Percentiles rank a stretch among this genome's conserved stretches.
Evolutionary conservation across 2,113 vertebrate species (phyloP).

Genomic region (Catagonus wagneri): DNA sequence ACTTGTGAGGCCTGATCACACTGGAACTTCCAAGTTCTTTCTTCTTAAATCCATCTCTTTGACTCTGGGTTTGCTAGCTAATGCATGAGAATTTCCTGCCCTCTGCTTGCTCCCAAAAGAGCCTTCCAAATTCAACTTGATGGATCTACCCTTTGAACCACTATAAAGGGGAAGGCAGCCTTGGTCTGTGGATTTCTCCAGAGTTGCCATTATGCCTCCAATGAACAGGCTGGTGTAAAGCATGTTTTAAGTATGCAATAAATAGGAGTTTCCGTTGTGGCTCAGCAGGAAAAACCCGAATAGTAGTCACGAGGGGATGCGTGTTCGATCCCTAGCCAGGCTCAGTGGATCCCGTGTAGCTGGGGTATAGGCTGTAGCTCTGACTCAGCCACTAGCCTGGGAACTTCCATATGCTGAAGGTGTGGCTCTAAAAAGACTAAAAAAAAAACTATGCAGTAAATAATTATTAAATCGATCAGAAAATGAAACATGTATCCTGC

Average conservation of each 20-base stretch:
- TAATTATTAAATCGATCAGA: background rate
- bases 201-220: background rate
- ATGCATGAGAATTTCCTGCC: background rate
- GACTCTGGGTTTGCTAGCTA: background rate
- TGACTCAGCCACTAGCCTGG: too few species aligned
- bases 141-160: background rate
- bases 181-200: background rate
- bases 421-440: too few species aligned
- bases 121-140: background rate
- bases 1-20: background rate
- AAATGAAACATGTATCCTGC: background rate
- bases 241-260: background rate
- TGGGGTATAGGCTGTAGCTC: too few species aligned
- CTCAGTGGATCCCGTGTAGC: too few species aligned
- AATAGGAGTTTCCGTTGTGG: too few species aligned
- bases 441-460: background rate
- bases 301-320: too few species aligned
- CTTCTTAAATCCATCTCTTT: background rate
- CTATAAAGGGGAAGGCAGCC: background rate
- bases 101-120: background rate
- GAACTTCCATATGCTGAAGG: too few species aligned
- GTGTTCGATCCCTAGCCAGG: too few species aligned
- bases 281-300: too few species aligned
- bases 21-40: background rate
- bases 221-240: too few species aligned